Conservation (phyloP, 2,888 invertebrate species). For the Drosophila suboccidentalis region DNA sequence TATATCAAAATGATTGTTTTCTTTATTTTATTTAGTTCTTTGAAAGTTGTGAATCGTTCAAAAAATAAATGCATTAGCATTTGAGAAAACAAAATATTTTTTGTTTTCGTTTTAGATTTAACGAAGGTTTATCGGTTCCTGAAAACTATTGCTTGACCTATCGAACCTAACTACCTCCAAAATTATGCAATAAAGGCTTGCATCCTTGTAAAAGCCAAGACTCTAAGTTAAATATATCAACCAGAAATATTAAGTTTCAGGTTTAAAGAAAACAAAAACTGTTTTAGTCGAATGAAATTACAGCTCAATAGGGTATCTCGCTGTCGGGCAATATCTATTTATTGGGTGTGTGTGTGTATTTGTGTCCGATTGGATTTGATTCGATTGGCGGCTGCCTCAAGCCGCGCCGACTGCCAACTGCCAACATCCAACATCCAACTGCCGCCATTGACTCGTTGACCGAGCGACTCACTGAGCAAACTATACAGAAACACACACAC, state of each 20-base stretch:
- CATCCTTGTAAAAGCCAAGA: no score
- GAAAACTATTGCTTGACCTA: no score
- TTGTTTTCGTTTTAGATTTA: no score
- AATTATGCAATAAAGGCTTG: no score
- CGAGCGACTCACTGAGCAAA: conserved; percentile 77
- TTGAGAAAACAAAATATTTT: no score
- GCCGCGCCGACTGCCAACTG: conserved; percentile 43
- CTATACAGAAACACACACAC: conserved; percentile 14
- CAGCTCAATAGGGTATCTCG: background rate
- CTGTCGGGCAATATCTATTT: background rate
- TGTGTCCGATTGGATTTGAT: conserved; percentile 54
- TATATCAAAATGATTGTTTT: background rate
- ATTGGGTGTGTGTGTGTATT: conserved; percentile 1
- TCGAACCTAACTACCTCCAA: no score
- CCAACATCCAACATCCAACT: conserved; percentile 46
- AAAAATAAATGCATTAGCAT: no score
- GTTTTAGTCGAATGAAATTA: background rate
- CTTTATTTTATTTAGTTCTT: no score
- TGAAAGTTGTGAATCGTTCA: no score
- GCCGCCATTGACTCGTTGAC: conserved; percentile 80
- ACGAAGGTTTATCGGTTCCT: no score
- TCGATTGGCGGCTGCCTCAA: conserved; percentile 48
- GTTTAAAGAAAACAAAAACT: background rate
- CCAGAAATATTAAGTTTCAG: background rate
- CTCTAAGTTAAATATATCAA: no score